phyloP scores from a whole-genome alignment of 2,797 vertebrate species.

The Octomys mimax region DNA sequence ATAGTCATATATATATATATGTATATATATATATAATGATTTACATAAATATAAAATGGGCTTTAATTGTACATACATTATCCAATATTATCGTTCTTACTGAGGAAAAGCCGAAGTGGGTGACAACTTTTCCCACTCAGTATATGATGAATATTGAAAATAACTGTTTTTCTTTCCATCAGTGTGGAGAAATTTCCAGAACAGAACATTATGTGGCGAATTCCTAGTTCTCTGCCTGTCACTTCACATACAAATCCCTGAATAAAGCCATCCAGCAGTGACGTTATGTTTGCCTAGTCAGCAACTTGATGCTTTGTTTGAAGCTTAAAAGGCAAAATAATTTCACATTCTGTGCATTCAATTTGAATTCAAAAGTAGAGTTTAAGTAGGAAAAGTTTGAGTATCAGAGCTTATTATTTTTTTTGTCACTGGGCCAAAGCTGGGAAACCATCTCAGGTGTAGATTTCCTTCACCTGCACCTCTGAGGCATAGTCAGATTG shows the following conservation, averaged over 20 bases:
- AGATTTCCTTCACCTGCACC: constrained; percentile 53
- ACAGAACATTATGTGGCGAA: constrained; percentile 54
- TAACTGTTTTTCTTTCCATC: constrained; percentile 65
- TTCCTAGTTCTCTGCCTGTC: constrained; percentile 74
- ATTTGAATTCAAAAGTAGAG: constrained; percentile 75
- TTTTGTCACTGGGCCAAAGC: constrained; percentile 58
- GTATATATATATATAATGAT: neutral
- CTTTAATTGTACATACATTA: constrained; percentile 50
- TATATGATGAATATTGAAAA: constrained; percentile 76
- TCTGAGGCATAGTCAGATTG: neutral
- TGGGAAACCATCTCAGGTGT: constrained; percentile 39
- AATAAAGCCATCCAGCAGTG: constrained; percentile 64
- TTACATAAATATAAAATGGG: constrained; percentile 57
- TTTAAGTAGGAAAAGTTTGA: constrained; percentile 58
- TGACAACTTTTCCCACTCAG: constrained; percentile 58
- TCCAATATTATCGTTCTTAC: constrained; percentile 15
- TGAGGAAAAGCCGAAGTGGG: constrained; percentile 61
- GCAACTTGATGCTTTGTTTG: constrained; percentile 77
- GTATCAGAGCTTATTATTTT: constrained; percentile 71
- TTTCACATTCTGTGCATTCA: constrained; percentile 73
- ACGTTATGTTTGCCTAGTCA: constrained; percentile 56
- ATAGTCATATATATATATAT: neutral
- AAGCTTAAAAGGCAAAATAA: constrained; percentile 70
- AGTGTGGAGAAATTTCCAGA: constrained; percentile 65
- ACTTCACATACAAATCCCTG: constrained; percentile 74